Base-by-base conservation (phyloP, 2,888 invertebrate genomes). In the Disparrhopalites patrizii region DNA sequence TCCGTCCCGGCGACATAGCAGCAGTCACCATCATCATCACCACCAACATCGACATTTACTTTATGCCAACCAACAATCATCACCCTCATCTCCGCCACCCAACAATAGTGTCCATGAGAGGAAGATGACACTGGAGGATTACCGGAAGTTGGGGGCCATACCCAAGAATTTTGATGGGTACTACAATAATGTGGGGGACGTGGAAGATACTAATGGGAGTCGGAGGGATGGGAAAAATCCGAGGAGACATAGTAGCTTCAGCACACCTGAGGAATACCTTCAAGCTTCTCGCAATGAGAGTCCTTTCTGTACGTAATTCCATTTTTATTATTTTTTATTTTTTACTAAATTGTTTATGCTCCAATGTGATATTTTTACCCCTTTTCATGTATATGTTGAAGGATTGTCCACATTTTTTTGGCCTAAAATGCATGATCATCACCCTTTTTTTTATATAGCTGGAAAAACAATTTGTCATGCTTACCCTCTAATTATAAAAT, bases 101-200 rank as follows among this genome's bases (percentile, higher is more conserved):
- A 30, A 15, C 8, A 18, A 20, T 7, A 23, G 15, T 61, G 50
- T 36, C 7, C 20, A 27, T n/a, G 31, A 51, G 3, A 54, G 47
- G 47, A 60, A 69, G 51, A 40, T 68, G 20, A 68, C 71, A 0
- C 47, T 68, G 20, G 73, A 73, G 20, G 72, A 72, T 15, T 74
- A 72, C 31, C 55, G 68, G 13, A 72, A 68, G 63, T 54, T 73
- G 38, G 74, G 74, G 10, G 74, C 73, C 10, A 69, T 73, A 20
- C 74, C 73, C 1, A 73, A 74, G 40, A 65, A 70, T 57, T 70
- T 63, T 30, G 33, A 62, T 13, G 50, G 58, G 38, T 62, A 55
- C 23, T 51, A 36, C n/a, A 10, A 7, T 38, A 58, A 18, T 20
- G 25, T 30, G 2, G 51, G 57, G 56, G 56, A 62, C 23, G 61